Evolutionary conservation across 1,140 invertebrate species (phyloP).

Genomic region (Drosophila sechellia): DNA sequence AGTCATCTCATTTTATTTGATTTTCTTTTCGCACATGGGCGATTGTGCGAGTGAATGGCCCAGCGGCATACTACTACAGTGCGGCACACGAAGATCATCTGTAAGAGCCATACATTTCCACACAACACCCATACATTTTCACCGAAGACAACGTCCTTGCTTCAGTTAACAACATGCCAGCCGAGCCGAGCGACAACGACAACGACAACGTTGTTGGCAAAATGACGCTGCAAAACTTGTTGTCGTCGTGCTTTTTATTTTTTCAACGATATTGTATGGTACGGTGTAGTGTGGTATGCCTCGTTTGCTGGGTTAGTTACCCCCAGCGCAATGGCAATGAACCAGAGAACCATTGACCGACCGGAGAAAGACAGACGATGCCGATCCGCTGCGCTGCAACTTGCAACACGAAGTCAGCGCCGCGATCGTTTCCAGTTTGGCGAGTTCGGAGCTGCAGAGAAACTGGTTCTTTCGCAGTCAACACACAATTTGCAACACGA

Average conservation of each 20-base stretch:
- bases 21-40: constrained; percentile 44
- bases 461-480: constrained; percentile 64
- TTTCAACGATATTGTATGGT: constrained; percentile 12
- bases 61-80: constrained; percentile 31
- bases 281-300: constrained; percentile 35
- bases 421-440: constrained; percentile 43
- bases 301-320: constrained; percentile 82
- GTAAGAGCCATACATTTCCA: constrained; percentile 2
- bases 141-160: constrained; percentile 61
- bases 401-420: constrained; percentile 54
- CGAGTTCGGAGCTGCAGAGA: constrained; percentile 35
- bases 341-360: constrained; percentile 84
- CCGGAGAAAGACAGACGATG: constrained; percentile 59
- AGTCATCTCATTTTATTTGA: constrained; percentile 47
- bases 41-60: constrained; percentile 54
- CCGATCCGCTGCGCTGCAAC: constrained; percentile 49
- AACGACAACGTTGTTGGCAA: constrained; percentile 18
- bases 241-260: constrained; percentile 12
- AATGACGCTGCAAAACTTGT: constrained; percentile 71
- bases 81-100: neutral
- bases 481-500: constrained; percentile 72
- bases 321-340: constrained; percentile 83
- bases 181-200: constrained; percentile 1
- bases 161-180: constrained; percentile 63
- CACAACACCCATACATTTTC: constrained; percentile 5